A percentile compares a stretch with the other conserved stretches of the same genome.
Conservation (phyloP, 2,113 vertebrate genomes). For the Sturnus vulgaris region DNA sequence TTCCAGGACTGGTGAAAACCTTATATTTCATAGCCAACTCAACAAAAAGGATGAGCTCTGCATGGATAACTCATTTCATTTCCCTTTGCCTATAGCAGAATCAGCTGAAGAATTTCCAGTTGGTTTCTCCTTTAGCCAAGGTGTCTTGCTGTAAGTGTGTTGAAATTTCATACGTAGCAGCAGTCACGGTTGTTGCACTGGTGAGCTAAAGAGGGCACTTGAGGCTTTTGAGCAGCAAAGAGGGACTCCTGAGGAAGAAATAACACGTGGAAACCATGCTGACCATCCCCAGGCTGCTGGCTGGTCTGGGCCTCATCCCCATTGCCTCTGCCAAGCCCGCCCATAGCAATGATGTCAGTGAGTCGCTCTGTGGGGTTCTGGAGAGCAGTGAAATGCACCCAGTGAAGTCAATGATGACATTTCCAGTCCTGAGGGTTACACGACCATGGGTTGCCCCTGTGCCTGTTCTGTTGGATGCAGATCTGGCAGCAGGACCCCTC, state of each 20-base stretch:
- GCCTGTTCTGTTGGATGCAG: not conserved
- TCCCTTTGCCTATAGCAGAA: not conserved
- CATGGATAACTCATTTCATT: not conserved
- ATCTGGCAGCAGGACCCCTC: constrained; percentile 29
- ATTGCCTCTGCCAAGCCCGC: not conserved
- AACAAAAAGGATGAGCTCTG: not conserved
- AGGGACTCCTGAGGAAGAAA: not conserved
- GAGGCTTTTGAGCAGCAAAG: constrained; percentile 1
- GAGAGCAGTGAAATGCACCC: constrained; percentile 32
- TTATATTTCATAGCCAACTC: not conserved
- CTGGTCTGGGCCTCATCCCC: not conserved
- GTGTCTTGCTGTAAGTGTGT: not conserved
- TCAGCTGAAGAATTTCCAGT: not conserved
- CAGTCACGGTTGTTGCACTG: not conserved
- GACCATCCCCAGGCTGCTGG: not conserved
- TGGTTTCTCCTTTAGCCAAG: not conserved
- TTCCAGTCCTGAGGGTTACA: not conserved
- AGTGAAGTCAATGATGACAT: constrained; percentile 13
- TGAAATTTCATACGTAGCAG: not conserved
- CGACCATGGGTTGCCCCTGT: not conserved
- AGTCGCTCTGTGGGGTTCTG: constrained; percentile 11
- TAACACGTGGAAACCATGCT: constrained; percentile 23
- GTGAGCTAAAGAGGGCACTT: constrained; percentile 36
- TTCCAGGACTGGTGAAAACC: not conserved
- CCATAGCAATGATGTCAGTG: constrained; percentile 43